Evolutionary conservation across 2,797 vertebrate species (phyloP).

Genomic region (Neosilurus hyrtlii): DNA sequence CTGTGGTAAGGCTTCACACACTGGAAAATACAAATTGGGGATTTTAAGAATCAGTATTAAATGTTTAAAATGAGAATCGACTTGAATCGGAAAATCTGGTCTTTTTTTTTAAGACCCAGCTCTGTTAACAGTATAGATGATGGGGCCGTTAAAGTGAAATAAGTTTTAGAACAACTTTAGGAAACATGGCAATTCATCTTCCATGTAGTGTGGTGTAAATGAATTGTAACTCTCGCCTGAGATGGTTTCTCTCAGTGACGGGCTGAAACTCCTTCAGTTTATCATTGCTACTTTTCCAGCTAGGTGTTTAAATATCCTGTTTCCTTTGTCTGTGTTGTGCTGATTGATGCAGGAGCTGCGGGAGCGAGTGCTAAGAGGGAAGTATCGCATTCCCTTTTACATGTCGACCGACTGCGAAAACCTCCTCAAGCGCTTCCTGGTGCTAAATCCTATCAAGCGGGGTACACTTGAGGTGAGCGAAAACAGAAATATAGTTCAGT

Average conservation of each 20-base stretch:
- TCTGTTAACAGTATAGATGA: background rate
- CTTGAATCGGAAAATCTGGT: no score
- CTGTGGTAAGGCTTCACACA: no score
- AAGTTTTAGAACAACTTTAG: background rate
- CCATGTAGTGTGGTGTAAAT: background rate
- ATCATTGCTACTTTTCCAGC: background rate
- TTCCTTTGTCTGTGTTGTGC: conserved; percentile 16
- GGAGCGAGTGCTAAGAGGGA: conserved; percentile 84
- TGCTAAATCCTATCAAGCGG: conserved; percentile 86
- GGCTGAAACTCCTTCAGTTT: background rate
- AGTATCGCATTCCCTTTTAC: conserved; percentile 90
- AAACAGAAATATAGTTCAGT: conserved; percentile 16
- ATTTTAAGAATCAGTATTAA: no score
- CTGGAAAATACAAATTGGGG: no score
- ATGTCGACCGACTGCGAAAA: conserved; percentile 93
- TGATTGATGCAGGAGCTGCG: conserved; percentile 76
- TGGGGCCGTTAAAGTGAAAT: background rate
- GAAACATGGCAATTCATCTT: background rate
- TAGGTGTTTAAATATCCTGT: conserved; percentile 9
- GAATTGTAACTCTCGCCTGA: background rate
- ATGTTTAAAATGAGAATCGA: no score
- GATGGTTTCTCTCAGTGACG: background rate
- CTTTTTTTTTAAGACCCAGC: no score
- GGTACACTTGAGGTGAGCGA: conserved; percentile 84
- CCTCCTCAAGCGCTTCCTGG: conserved; percentile 88